These are phyloP conservation scores for Lissonota sp. DNA, from an alignment of 2,888 invertebrate genomes.

Conservation along the genomic window DNA sequence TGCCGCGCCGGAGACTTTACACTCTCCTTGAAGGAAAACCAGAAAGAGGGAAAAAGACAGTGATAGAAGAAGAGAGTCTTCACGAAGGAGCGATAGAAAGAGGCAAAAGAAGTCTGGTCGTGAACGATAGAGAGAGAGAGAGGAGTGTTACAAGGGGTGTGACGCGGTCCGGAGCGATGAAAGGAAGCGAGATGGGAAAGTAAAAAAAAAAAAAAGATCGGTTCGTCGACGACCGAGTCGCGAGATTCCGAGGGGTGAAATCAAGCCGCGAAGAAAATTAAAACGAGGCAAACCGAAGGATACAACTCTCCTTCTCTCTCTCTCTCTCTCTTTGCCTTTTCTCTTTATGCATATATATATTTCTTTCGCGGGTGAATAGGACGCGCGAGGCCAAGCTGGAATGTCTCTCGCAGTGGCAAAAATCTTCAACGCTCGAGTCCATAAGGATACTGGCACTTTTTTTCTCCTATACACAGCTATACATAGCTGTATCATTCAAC, in stretches of 20 bases:
- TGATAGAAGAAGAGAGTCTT: conserved; percentile 35
- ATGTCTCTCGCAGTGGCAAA: conserved; percentile 30
- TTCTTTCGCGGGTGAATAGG: conserved; percentile 30
- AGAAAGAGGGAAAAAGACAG: conserved; percentile 49
- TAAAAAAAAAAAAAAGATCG: conserved; percentile 61
- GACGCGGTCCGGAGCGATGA: conserved; percentile 49
- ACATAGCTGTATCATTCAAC: conserved; percentile 20
- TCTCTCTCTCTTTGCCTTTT: conserved; percentile 7
- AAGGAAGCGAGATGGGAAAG: conserved; percentile 67
- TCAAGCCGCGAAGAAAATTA: conserved; percentile 84
- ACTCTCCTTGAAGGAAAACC: conserved; percentile 79
- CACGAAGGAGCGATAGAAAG: conserved; percentile 45
- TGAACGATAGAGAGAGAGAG: conserved; percentile 49
- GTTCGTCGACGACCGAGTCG: conserved; percentile 50
- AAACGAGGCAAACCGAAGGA: conserved; percentile 80
- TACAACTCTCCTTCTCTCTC: conserved; percentile 49
- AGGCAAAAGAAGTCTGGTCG: conserved; percentile 42
- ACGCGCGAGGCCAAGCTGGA: conserved; percentile 38
- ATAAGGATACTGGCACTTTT: conserved; percentile 50
- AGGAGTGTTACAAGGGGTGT: conserved; percentile 46
- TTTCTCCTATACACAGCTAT: conserved; percentile 29
- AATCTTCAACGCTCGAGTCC: conserved; percentile 49
- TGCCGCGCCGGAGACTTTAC: conserved; percentile 80
- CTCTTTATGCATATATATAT: too few relatives aligned
- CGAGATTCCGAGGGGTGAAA: conserved; percentile 74